A percentile compares a stretch with the other conserved stretches of the same genome.
Evolutionary conservation across 2,113 vertebrate species (phyloP).

Genomic region (Oncorhynchus keta): DNA sequence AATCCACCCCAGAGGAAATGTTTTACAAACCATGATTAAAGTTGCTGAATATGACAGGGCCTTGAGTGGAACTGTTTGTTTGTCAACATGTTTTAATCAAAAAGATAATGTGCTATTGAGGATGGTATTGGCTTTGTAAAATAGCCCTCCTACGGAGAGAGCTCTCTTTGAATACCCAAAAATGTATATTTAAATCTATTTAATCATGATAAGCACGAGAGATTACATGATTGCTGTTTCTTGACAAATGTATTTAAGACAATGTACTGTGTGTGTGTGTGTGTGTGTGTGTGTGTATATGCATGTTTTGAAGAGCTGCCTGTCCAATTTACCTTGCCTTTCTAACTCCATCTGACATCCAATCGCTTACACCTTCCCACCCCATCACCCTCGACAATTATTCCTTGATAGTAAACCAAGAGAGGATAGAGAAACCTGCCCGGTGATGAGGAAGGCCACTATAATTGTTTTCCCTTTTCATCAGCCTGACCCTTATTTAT

Average conservation of each 20-base stretch:
- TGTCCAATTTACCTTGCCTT: slow-evolving; percentile 3
- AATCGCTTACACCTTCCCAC: slow-evolving; percentile 22
- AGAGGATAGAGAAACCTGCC: background rate
- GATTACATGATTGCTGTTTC: background rate
- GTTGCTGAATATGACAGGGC: slow-evolving; percentile 25
- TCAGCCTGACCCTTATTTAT: slow-evolving; percentile 57
- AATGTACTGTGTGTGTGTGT: background rate
- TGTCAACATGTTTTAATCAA: slow-evolving; percentile 2
- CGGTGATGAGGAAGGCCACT: slow-evolving; percentile 16
- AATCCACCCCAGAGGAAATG: slow-evolving; percentile 48
- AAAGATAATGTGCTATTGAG: background rate
- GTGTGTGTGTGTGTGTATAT: background rate
- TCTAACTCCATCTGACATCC: slow-evolving; percentile 44
- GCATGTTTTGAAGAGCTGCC: background rate
- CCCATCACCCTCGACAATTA: background rate
- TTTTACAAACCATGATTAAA: slow-evolving; percentile 53
- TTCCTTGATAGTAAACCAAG: background rate
- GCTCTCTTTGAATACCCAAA: background rate
- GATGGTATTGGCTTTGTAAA: background rate
- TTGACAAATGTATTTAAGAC: background rate
- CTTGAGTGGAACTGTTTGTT: background rate
- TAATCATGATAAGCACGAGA: background rate
- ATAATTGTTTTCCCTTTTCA: slow-evolving; percentile 61
- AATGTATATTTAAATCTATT: background rate
- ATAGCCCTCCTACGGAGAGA: background rate